Evolutionary conservation across 2,888 invertebrate species (phyloP), one percentile per base, ranked within the genome.

Genomic region (Gryllus longicercus): DNA sequence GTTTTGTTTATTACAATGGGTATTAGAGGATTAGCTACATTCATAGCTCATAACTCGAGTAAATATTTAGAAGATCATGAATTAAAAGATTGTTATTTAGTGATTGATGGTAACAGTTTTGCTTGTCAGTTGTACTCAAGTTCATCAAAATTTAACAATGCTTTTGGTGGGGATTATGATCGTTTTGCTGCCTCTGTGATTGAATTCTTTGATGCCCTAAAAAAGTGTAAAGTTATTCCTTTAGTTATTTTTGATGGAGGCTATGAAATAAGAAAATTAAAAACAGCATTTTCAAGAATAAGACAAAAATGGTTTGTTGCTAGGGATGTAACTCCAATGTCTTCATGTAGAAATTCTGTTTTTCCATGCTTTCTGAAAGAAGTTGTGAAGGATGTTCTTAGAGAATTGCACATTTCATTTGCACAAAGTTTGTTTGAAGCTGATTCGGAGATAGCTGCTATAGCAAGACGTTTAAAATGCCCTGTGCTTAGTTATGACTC

Each of bases 401-500:
- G 85, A 5, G 91, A 93, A 83, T 89, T 94, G 85, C 89, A 90
- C 11, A 88, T 96, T 12, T 89, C 90, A 14, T 90, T 91, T 82
- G 92, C 92, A 77, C 91, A 94, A 79, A 94, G 95, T 85, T 91
- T 94, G 83, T 96, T 94, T 86, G 98, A 98, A 87, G 97, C 97
- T 2, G 98, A 98, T 86, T 92, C 93, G 83, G 94, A 96, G 85
- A 92, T 97, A 80, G 97, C 96, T 0, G 92, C 93, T 0, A 87
- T 97, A 83, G 95, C 96, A 0, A 91, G 92, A 83, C 89, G 91
- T 80, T 88, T 96, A 2, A 89, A 93, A 74, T 97, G 96, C 84
- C 97, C 97, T 0, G 93, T 98, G 2, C 86, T 98, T 5, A 97
- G 96, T 85, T 95, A 94, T 84, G 98, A 98, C 87, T 97, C 97